Conservation (phyloP, 2,888 invertebrate species). For the Buathra laborator region DNA sequence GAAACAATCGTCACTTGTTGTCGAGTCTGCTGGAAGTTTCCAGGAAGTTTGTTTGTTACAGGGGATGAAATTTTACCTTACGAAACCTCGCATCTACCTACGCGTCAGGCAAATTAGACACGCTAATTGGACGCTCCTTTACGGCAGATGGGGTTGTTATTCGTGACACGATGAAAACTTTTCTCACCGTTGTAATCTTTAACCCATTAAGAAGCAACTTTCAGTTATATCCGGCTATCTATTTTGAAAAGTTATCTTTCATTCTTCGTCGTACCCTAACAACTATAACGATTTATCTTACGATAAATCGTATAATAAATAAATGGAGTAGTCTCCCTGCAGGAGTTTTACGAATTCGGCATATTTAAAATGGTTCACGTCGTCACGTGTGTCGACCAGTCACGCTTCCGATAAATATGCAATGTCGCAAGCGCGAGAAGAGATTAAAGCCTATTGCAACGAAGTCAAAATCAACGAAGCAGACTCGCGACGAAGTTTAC, state of each 20-base stretch:
- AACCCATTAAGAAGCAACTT: not conserved
- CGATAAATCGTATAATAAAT: not conserved
- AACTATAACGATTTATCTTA: not conserved
- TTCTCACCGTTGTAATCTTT: not conserved
- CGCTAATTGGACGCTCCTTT: not conserved
- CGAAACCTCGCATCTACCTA: not conserved
- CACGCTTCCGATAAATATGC: not conserved
- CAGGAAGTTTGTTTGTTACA: not conserved
- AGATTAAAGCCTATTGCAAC: not conserved
- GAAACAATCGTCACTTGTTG: not conserved
- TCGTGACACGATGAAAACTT: not conserved
- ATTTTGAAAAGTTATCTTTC: not conserved
- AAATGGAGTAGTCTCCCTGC: not conserved
- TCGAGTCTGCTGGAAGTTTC: not conserved
- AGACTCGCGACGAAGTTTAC: slow-evolving; percentile 14
- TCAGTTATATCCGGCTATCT: not conserved
- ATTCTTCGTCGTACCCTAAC: not conserved
- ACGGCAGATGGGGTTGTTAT: slow-evolving; percentile 2
- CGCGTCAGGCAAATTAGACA: not conserved
- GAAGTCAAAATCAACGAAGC: not conserved
- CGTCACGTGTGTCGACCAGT: not conserved
- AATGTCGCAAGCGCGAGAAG: not conserved
- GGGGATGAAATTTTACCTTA: not conserved
- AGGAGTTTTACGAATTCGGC: not conserved
- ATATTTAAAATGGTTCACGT: not conserved